These are phyloP conservation scores for Phyllopteryx taeniolatus DNA, from an alignment of 2,113 vertebrate species.

Conservation along the genomic window DNA sequence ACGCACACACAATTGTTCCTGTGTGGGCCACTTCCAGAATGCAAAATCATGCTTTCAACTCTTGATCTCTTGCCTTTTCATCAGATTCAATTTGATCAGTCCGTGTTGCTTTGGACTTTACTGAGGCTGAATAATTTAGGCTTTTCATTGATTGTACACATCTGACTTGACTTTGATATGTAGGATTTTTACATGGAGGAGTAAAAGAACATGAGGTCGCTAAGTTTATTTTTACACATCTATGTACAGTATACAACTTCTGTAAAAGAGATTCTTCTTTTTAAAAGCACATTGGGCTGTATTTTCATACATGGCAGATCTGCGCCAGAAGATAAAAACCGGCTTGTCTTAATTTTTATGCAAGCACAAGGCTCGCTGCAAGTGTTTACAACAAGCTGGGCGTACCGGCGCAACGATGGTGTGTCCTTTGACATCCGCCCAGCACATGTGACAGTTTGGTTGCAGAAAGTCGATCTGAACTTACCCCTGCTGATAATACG, in stretches of 20 bases:
- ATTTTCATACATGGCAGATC: no score
- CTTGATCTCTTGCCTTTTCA: conserved; percentile 34
- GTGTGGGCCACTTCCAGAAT: conserved; percentile 16
- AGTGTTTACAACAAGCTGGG: no score
- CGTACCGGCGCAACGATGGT: no score
- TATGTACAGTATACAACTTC: not conserved
- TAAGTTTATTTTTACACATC: not conserved
- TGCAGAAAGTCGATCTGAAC: no score
- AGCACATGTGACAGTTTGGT: no score
- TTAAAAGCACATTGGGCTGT: not conserved
- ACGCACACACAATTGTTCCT: conserved; percentile 38
- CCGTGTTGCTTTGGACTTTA: not conserved
- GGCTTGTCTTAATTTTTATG: no score
- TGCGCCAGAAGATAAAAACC: no score
- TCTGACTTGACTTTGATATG: not conserved
- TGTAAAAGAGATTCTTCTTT: not conserved
- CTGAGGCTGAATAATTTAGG: not conserved
- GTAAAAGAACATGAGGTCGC: not conserved
- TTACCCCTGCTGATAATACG: no score
- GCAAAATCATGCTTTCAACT: conserved; percentile 28
- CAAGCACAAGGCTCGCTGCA: no score
- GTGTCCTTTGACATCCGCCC: no score
- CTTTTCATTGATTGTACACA: conserved; percentile 9
- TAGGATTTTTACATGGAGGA: not conserved
- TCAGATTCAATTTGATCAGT: conserved; percentile 15